Evolutionary conservation across 2,797 vertebrate species (phyloP).

Genomic region (Poeciliopsis paucimaculata): DNA sequence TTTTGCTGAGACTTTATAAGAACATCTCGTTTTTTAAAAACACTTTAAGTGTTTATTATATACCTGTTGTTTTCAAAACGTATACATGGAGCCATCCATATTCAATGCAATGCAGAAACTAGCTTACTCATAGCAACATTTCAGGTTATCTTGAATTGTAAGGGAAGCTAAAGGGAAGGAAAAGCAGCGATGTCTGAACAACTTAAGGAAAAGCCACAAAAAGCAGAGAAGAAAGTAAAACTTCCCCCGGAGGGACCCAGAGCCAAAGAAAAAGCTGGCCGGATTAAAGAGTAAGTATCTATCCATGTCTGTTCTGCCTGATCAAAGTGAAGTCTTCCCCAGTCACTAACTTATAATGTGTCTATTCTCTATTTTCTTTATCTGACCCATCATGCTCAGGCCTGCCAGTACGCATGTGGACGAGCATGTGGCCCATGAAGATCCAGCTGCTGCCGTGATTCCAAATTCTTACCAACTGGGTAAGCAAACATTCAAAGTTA

Average conservation of each 20-base stretch:
- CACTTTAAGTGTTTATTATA: neutral
- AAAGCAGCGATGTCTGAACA: constrained; percentile 75
- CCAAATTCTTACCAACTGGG: constrained; percentile 87
- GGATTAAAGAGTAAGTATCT: constrained; percentile 81
- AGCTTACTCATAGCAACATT: neutral
- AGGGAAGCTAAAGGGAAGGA: neutral
- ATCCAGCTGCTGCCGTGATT: constrained; percentile 69
- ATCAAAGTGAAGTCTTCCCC: neutral
- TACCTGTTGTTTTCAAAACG: neutral
- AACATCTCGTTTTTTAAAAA: neutral
- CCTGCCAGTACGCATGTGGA: constrained; percentile 80
- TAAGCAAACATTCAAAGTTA: constrained; percentile 46
- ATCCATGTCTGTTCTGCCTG: neutral
- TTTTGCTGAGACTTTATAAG: neutral
- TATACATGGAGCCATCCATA: neutral
- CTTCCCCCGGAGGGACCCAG: constrained; percentile 75
- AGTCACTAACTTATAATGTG: neutral
- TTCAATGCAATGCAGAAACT: neutral
- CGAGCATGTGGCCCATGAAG: constrained; percentile 81
- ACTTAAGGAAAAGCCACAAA: constrained; percentile 70
- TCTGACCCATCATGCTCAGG: constrained; percentile 60
- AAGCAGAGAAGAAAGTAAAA: constrained; percentile 78
- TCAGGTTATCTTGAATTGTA: neutral
- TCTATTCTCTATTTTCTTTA: too few species aligned
- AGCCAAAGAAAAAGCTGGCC: constrained; percentile 70